Evolutionary conservation across 2,888 invertebrate genomes (phyloP), one percentile per base, ranked within the genome.

Genomic region (Pristionchus japonicus): DNA sequence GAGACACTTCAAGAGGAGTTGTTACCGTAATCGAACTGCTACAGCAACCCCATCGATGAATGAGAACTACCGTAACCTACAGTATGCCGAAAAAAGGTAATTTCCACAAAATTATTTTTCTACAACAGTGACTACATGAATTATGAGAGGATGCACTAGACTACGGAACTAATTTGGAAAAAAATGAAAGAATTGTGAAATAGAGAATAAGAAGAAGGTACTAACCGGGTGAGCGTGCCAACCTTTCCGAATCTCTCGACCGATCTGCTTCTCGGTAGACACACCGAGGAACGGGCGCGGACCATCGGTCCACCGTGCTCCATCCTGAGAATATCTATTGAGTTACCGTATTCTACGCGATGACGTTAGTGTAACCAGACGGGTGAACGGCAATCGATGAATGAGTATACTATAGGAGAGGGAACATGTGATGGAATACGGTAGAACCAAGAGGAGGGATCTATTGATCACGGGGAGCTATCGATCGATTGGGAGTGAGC

Each of bases 151-250:
- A n/a, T n/a, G n/a, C n/a, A n/a, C n/a, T n/a, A n/a, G n/a, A n/a
- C n/a, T n/a, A n/a, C n/a, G n/a, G n/a, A n/a, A n/a, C n/a, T n/a
- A n/a, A n/a, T n/a, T n/a, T n/a, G n/a, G n/a, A n/a, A n/a, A n/a
- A n/a, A n/a, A n/a, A n/a, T n/a, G n/a, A n/a, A n/a, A n/a, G n/a
- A n/a, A n/a, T n/a, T n/a, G n/a, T n/a, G n/a, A n/a, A n/a, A n/a
- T n/a, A n/a, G n/a, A n/a, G n/a, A n/a, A n/a, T n/a, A n/a, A n/a
- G n/a, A 43, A 11, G 11, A 43, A 6, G 77, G 23, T 43, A n/a
- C 40, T 37, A 31, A 93, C 94, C 94, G 91, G 85, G 92, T 90
- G 31, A 94, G 90, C 70, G 94, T 93, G 88, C 92, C 94, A 61
- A 94, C 94, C 40, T 89, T 90, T 77, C 91, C 92, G 37, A 90